Percentiles rank a stretch among this genome's conserved stretches.
Conservation (phyloP, 2,113 vertebrate genomes). For the Erinaceus europaeus region DNA sequence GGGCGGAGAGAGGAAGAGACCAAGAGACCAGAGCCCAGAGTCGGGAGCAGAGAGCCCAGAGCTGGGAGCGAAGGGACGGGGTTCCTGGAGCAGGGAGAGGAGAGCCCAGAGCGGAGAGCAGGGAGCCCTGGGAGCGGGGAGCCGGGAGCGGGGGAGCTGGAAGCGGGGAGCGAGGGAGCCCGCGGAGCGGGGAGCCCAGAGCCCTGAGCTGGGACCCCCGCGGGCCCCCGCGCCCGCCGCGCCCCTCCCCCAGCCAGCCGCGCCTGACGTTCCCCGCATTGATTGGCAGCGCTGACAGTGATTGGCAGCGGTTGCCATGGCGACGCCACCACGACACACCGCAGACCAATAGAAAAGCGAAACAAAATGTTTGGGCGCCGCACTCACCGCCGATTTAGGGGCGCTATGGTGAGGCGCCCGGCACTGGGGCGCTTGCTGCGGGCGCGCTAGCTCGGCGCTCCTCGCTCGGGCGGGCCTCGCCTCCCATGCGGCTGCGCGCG, state of each 20-base stretch:
- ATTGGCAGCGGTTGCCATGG: slow-evolving; percentile 99
- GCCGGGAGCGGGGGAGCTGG: slow-evolving; percentile 75
- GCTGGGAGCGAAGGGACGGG: no score
- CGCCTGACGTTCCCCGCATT: slow-evolving; percentile 98
- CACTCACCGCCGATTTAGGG: slow-evolving; percentile 99
- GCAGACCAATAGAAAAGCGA: slow-evolving; percentile 99
- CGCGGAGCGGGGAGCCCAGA: no score
- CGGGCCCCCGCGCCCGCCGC: slow-evolving; percentile 2
- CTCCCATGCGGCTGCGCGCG: slow-evolving; percentile 83
- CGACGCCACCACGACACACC: slow-evolving; percentile 98
- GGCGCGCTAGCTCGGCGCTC: slow-evolving; percentile 93
- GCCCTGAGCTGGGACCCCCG: slow-evolving; percentile 12
- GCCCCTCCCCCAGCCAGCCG: slow-evolving; percentile 80
- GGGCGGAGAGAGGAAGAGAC: no score
- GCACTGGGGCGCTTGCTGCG: slow-evolving; percentile 99
- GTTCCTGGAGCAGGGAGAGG: no score
- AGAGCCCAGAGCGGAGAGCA: slow-evolving; percentile 67
- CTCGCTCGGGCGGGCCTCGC: slow-evolving; percentile 82
- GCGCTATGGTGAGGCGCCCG: slow-evolving; percentile 99
- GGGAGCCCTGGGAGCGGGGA: no score
- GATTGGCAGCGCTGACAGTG: slow-evolving; percentile 99
- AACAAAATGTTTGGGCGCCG: slow-evolving; percentile 99
- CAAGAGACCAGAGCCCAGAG: no score
- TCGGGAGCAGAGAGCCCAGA: not conserved
- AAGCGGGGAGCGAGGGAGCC: slow-evolving; percentile 92